These are phyloP conservation scores for Piprites chloris DNA, from an alignment of 2,113 vertebrate species.

Conservation along the genomic window DNA sequence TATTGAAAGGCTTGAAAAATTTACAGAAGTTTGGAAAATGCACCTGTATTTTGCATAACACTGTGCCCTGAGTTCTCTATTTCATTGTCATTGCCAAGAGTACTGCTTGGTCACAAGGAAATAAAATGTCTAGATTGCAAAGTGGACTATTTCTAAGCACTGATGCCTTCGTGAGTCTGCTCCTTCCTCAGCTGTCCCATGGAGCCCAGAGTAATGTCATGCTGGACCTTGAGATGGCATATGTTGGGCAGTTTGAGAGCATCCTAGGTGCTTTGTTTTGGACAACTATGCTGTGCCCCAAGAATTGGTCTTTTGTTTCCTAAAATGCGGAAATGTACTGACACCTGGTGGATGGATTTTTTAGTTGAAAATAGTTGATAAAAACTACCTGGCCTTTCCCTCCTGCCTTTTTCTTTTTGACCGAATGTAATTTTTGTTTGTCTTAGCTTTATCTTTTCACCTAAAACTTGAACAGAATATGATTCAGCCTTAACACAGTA, in stretches of 20 bases:
- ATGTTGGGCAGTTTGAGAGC: background rate
- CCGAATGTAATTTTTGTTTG: background rate
- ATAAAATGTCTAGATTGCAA: background rate
- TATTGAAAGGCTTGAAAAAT: background rate
- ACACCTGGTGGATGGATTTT: conserved; percentile 61
- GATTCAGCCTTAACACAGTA: background rate
- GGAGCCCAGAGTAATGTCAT: background rate
- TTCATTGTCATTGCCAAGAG: background rate
- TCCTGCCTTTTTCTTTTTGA: background rate
- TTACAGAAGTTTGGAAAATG: background rate
- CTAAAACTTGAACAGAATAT: background rate
- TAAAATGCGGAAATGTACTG: conserved; percentile 18
- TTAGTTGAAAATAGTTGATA: background rate
- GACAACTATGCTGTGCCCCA: background rate
- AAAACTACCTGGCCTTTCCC: background rate
- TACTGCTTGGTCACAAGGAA: background rate
- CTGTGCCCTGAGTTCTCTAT: background rate
- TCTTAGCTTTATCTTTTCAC: background rate
- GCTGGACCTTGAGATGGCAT: background rate
- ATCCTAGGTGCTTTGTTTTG: background rate
- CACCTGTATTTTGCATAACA: background rate
- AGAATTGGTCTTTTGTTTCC: background rate
- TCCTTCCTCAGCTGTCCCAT: background rate
- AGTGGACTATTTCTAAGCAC: background rate
- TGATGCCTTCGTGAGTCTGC: background rate